Percentiles rank a stretch among this genome's conserved stretches.
Evolutionary conservation across 2,888 invertebrate species (phyloP).

Genomic region (Pantelozetes paolii): DNA sequence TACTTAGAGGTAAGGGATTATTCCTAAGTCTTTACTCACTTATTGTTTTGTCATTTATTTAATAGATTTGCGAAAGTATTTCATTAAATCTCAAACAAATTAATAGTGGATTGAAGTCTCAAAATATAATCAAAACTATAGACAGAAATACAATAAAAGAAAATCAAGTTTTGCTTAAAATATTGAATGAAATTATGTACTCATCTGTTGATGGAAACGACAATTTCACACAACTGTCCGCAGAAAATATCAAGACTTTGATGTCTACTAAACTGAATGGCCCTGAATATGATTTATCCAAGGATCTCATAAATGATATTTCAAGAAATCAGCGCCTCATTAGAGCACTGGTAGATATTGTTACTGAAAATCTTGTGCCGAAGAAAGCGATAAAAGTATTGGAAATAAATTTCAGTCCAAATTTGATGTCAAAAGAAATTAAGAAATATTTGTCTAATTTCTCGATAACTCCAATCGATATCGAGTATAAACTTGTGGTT

Average conservation of each 20-base stretch:
- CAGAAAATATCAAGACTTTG: background rate
- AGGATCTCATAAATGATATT: conserved; percentile 48
- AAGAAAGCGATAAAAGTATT: conserved; percentile 68
- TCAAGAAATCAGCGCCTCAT: conserved; percentile 48
- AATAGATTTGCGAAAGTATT: background rate
- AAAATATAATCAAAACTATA: too few species aligned
- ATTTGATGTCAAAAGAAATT: conserved; percentile 33
- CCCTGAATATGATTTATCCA: conserved; percentile 43
- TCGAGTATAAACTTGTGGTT: conserved; percentile 60
- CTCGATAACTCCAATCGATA: conserved; percentile 49
- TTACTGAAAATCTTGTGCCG: conserved; percentile 69
- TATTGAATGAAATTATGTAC: conserved; percentile 21
- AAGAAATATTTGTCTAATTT: conserved; percentile 33
- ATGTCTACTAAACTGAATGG: background rate
- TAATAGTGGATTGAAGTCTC: too few species aligned
- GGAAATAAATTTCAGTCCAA: conserved; percentile 59
- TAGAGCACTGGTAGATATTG: conserved; percentile 62
- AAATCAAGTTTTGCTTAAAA: background rate
- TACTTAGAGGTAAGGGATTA: background rate
- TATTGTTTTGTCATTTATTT: background rate
- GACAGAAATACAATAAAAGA: too few species aligned
- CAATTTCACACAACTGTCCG: conserved; percentile 17
- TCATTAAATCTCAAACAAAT: too few species aligned
- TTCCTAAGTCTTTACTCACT: background rate
- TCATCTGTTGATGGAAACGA: conserved; percentile 48